Percentiles rank a stretch among this genome's conserved stretches.
These are phyloP conservation scores for Atherix ibis DNA, from an alignment of 2,888 invertebrate genomes.

Conservation along the genomic window DNA sequence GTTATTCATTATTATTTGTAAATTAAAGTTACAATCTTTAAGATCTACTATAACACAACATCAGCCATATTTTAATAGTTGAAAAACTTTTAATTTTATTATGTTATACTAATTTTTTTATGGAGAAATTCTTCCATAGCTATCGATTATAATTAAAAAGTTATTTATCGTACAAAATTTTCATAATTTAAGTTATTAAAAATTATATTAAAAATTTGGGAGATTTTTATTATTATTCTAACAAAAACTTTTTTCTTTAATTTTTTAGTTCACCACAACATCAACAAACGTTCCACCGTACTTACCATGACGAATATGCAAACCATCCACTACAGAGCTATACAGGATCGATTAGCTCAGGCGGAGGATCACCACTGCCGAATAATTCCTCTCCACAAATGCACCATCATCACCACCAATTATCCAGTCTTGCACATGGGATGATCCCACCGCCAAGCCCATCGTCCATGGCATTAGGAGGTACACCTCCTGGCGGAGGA, in stretches of 20 bases:
- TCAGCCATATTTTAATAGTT: too few relatives aligned
- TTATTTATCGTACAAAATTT: too few relatives aligned
- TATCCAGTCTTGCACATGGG: constrained; percentile 9
- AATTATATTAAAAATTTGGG: too few relatives aligned
- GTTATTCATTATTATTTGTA: too few relatives aligned
- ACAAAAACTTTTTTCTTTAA: not conserved
- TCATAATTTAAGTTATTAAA: too few relatives aligned
- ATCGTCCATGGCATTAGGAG: constrained; percentile 4
- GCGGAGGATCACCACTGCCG: constrained; percentile 10
- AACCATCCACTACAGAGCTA: constrained; percentile 11
- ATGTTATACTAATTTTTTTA: too few relatives aligned
- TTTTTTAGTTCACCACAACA: constrained; percentile 11
- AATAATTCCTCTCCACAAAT: constrained; percentile 11
- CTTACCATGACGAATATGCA: constrained; percentile 12
- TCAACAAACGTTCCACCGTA: constrained; percentile 10
- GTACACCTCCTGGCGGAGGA: constrained; percentile 7
- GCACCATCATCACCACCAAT: constrained; percentile 9
- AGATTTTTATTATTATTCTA: too few relatives aligned
- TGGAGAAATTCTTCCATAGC: too few relatives aligned
- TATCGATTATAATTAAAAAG: too few relatives aligned
- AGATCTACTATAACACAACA: too few relatives aligned
- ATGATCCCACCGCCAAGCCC: constrained; percentile 13
- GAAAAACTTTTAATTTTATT: too few relatives aligned
- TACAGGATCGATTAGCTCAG: constrained; percentile 3
- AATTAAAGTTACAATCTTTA: too few relatives aligned